Conservation (phyloP, 2,797 vertebrate species). For the Schizopygopsis pylzovi region DNA sequence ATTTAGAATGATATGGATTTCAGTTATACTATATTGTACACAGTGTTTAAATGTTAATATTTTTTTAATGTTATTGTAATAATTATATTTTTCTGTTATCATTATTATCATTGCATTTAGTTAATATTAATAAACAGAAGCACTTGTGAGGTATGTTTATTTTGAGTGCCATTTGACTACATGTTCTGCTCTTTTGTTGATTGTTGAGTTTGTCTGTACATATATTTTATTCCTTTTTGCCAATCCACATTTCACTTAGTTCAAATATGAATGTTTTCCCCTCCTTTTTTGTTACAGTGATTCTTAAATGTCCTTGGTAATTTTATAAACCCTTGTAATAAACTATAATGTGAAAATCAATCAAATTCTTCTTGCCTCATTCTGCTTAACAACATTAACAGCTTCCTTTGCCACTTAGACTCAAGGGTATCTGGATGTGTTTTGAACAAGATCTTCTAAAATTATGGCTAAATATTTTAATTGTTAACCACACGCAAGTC, state of each 20-base stretch:
- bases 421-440: background rate
- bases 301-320: conserved; percentile 86
- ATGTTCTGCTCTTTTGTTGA: conserved; percentile 80
- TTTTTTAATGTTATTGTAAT: conserved; percentile 92
- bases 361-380: conserved; percentile 31
- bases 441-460: conserved; percentile 48
- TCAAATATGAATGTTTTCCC: conserved; percentile 85
- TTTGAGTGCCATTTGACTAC: conserved; percentile 86
- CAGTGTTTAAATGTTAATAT: conserved; percentile 94
- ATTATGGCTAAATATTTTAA: conserved; percentile 54
- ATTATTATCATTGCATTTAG: conserved; percentile 91
- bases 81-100: conserved; percentile 85
- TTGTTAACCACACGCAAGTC: conserved; percentile 57
- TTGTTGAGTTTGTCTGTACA: conserved; percentile 85
- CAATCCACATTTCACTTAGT: conserved; percentile 74
- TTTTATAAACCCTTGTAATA: conserved; percentile 89
- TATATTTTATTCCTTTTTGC: conserved; percentile 86
- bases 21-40: conserved; percentile 95
- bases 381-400: conserved; percentile 1
- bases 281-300: conserved; percentile 84
- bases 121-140: conserved; percentile 90
- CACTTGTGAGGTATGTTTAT: conserved; percentile 89
- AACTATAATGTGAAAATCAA: conserved; percentile 78
- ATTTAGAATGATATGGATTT: conserved; percentile 96
- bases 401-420: conserved; percentile 6